These are phyloP conservation scores for Drosophila histrio DNA, from an alignment of 2,888 invertebrate genomes.

Conservation along the genomic window DNA sequence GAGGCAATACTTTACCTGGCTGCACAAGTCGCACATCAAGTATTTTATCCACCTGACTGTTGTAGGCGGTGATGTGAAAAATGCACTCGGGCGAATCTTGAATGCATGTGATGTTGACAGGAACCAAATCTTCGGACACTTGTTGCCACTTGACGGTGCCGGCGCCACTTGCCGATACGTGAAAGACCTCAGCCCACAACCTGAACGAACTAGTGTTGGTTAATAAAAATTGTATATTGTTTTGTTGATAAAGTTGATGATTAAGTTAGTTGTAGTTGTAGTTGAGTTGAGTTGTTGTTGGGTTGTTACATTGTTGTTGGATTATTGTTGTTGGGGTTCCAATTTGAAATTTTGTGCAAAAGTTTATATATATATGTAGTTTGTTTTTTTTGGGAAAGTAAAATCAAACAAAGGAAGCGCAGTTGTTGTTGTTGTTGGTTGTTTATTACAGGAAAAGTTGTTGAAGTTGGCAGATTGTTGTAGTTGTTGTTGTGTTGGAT, in stretches of 20 bases:
- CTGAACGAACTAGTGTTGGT: constrained; percentile 86
- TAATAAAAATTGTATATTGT: constrained; percentile 57
- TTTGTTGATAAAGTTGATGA: constrained; percentile 34
- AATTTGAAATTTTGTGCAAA: constrained; percentile 51
- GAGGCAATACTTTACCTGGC: constrained; percentile 93
- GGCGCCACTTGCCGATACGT: constrained; percentile 96
- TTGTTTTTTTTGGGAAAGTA: constrained; percentile 33
- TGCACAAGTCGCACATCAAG: constrained; percentile 98
- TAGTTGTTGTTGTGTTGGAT: constrained; percentile 36
- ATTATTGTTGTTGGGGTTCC: constrained; percentile 34
- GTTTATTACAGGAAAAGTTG: constrained; percentile 58
- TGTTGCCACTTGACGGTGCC: constrained; percentile 98
- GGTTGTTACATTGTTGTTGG: constrained; percentile 22
- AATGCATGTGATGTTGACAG: constrained; percentile 98
- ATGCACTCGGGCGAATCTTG: constrained; percentile 98
- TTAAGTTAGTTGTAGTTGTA: constrained; percentile 26
- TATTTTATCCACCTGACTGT: constrained; percentile 99
- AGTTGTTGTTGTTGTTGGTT: constrained; percentile 45
- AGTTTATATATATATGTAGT: no score
- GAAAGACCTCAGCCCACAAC: constrained; percentile 99
- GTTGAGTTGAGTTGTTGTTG: constrained; percentile 1
- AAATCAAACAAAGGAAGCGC: constrained; percentile 49
- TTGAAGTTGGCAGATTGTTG: constrained; percentile 56
- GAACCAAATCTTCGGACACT: constrained; percentile 98
- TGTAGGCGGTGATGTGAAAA: constrained; percentile 99